Evolutionary conservation across 2,113 vertebrate species (phyloP).

Genomic region (Grallaria varia): DNA sequence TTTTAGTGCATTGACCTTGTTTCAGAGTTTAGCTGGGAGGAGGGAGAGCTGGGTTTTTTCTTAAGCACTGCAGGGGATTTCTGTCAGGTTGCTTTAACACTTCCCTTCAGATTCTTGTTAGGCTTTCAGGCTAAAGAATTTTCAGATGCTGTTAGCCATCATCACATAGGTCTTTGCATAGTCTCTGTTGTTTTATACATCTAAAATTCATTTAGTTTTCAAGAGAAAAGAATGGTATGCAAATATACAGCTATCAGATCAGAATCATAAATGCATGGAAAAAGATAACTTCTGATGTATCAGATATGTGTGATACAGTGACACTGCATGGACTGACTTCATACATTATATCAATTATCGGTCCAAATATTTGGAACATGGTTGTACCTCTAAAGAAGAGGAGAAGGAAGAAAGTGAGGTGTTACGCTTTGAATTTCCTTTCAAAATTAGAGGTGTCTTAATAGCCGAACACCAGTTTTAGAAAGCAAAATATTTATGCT

Average conservation of each 20-base stretch:
- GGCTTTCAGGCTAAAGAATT: conserved; percentile 37
- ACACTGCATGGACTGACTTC: neutral
- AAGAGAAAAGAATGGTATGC: neutral
- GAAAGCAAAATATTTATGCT: neutral
- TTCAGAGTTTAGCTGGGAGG: conserved; percentile 28
- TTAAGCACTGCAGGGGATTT: conserved; percentile 65
- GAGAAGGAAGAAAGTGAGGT: neutral
- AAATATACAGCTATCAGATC: neutral
- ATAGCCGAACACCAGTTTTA: neutral
- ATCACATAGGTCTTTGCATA: neutral
- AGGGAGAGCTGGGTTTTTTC: conserved; percentile 15
- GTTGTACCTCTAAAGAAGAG: neutral
- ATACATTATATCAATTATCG: neutral
- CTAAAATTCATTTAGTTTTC: neutral
- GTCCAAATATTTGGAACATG: neutral
- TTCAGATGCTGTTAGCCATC: conserved; percentile 35
- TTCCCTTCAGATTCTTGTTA: conserved; percentile 46
- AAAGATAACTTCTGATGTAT: neutral
- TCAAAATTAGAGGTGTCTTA: neutral
- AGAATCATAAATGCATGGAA: neutral
- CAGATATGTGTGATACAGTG: neutral
- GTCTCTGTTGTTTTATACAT: neutral
- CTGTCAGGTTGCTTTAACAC: conserved; percentile 68
- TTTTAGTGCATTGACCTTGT: conserved; percentile 64
- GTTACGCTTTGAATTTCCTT: neutral